A percentile compares a stretch with the other conserved stretches of the same genome.
Conservation (phyloP, 2,888 invertebrate genomes). For the Hemithea aestivaria region DNA sequence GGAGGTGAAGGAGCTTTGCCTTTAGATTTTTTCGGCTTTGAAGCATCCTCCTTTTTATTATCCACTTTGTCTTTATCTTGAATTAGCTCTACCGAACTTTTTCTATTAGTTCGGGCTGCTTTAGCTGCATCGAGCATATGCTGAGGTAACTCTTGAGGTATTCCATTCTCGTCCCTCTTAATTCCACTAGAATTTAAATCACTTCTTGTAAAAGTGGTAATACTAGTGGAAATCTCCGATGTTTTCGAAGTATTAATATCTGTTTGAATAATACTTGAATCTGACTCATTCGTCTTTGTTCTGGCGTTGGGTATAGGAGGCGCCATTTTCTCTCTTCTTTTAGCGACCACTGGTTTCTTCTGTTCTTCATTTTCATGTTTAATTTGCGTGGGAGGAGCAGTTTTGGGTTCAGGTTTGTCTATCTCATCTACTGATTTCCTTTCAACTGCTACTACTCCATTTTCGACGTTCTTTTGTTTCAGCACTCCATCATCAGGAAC, state of each 20-base stretch:
- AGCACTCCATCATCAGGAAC: constrained; percentile 74
- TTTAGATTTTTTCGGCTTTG: constrained; percentile 80
- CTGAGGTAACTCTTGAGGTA: constrained; percentile 85
- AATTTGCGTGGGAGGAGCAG: constrained; percentile 54
- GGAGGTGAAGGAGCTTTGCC: constrained; percentile 87
- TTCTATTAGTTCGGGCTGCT: constrained; percentile 83
- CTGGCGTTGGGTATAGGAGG: constrained; percentile 73
- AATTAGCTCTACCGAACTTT: constrained; percentile 65
- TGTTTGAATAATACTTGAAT: constrained; percentile 42
- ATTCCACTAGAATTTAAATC: constrained; percentile 80
- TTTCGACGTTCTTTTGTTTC: constrained; percentile 66
- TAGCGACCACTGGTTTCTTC: constrained; percentile 76
- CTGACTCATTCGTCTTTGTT: constrained; percentile 60
- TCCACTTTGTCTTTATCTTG: constrained; percentile 46
- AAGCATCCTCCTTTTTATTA: constrained; percentile 22
- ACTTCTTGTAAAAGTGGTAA: constrained; percentile 57
- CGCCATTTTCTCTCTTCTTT: constrained; percentile 70
- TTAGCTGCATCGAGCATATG: constrained; percentile 86
- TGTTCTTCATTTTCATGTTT: constrained; percentile 76
- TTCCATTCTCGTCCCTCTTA: constrained; percentile 78
- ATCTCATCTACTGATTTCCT: constrained; percentile 61
- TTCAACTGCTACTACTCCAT: constrained; percentile 55
- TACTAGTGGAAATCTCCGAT: constrained; percentile 44
- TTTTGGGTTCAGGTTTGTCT: constrained; percentile 61
- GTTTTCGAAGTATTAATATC: constrained; percentile 46